Evolutionary conservation across 2,888 invertebrate species (phyloP).

Genomic region (Cryptophagus acutangulus): DNA sequence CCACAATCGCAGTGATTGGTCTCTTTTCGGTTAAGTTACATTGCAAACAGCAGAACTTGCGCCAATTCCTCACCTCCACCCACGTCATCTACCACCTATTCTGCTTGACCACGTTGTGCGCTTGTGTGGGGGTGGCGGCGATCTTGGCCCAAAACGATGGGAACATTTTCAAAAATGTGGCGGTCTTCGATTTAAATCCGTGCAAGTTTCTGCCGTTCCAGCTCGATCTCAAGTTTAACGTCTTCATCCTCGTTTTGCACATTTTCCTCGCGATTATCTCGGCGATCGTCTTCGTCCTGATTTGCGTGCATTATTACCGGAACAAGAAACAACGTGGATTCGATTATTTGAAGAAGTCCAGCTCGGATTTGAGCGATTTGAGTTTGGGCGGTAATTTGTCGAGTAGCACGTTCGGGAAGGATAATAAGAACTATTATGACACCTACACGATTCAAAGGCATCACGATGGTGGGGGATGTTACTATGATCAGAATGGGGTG

Average conservation of each 20-base stretch:
- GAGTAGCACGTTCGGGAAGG: conserved; percentile 29
- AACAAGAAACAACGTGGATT: conserved; percentile 35
- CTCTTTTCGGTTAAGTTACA: conserved; percentile 45
- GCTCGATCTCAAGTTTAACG: conserved; percentile 49
- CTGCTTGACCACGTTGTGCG: conserved; percentile 50
- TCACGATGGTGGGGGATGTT: conserved; percentile 23
- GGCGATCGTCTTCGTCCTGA: conserved; percentile 46
- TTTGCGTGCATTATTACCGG: conserved; percentile 39
- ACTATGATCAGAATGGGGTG: conserved; percentile 15
- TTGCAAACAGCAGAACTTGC: conserved; percentile 40
- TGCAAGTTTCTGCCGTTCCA: conserved; percentile 50
- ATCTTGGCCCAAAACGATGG: conserved; percentile 45
- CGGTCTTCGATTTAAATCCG: conserved; percentile 28
- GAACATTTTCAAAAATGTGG: conserved; percentile 13
- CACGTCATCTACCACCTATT: conserved; percentile 51
- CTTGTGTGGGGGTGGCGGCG: conserved; percentile 53
- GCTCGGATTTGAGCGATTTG: conserved; percentile 44
- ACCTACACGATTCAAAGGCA: conserved; percentile 39
- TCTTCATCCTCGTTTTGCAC: conserved; percentile 52
- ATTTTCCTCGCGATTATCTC: conserved; percentile 50
- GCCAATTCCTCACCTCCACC: conserved; percentile 44
- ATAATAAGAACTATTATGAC: conserved; percentile 39
- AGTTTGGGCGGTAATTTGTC: conserved; percentile 28
- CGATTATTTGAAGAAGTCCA: conserved; percentile 45
- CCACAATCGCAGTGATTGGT: conserved; percentile 50